A percentile compares a stretch with the other conserved stretches of the same genome.
Evolutionary conservation across 2,888 invertebrate genomes (phyloP).

Genomic region (Brenthis daphne): DNA sequence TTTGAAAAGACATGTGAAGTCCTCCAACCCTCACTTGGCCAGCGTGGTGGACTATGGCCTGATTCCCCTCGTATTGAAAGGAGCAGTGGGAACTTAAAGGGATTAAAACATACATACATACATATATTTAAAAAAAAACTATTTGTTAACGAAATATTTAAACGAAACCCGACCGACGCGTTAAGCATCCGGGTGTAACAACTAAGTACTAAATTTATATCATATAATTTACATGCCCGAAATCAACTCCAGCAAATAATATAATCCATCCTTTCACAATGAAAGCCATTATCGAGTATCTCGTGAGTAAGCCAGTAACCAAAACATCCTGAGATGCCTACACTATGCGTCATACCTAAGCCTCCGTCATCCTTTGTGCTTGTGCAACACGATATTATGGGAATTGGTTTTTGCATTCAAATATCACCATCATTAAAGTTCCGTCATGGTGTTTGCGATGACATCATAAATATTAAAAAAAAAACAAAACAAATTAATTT

Average conservation of each 20-base stretch:
- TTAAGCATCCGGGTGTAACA: no score
- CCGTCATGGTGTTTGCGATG: no score
- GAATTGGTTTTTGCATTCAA: conserved; percentile 23
- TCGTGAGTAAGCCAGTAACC: conserved; percentile 45
- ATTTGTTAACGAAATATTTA: not conserved
- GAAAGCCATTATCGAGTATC: conserved; percentile 29
- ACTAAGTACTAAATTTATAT: conserved; percentile 15
- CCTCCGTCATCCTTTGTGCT: conserved; percentile 46
- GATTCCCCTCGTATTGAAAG: no score
- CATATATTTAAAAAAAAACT: no score
- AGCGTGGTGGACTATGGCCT: no score
- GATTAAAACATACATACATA: no score
- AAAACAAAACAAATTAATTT: no score
- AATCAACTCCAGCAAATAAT: conserved; percentile 5
- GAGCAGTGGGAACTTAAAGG: no score
- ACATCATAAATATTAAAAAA: no score
- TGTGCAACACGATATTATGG: conserved; percentile 29
- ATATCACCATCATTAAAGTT: not conserved
- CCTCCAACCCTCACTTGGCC: no score
- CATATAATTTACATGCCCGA: conserved; percentile 11
- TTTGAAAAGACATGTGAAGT: no score
- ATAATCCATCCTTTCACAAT: conserved; percentile 28
- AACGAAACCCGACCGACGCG: not conserved
- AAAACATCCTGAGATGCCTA: conserved; percentile 43
- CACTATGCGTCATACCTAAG: conserved; percentile 42